These are phyloP conservation scores for Dexiosoma caninum DNA, from an alignment of 2,888 invertebrate species.

Conservation along the genomic window DNA sequence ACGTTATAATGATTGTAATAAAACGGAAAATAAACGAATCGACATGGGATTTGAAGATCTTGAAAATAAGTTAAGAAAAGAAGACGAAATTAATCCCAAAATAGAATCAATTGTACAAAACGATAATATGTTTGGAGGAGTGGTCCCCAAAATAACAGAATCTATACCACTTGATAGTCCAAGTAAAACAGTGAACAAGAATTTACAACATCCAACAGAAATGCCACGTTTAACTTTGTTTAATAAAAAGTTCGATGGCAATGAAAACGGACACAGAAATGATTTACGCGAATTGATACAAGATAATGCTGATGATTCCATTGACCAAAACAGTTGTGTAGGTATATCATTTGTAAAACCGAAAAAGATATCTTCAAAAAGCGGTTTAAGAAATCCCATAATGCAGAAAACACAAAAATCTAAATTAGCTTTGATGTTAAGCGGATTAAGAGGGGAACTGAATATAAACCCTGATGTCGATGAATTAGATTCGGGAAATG, in stretches of 20 bases:
- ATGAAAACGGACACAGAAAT: conserved; percentile 41
- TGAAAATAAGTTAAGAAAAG: conserved; percentile 56
- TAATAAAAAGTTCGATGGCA: conserved; percentile 70
- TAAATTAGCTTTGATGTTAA: conserved; percentile 76
- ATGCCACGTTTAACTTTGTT: conserved; percentile 75
- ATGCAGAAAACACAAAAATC: conserved; percentile 74
- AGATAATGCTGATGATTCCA: conserved; percentile 36
- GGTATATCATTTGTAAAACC: conserved; percentile 76
- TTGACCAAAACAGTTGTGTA: conserved; percentile 68
- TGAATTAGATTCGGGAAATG: conserved; percentile 35
- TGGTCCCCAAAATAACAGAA: conserved; percentile 55
- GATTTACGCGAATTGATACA: conserved; percentile 46
- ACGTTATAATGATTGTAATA: background rate
- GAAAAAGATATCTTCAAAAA: conserved; percentile 68
- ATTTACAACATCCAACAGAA: background rate
- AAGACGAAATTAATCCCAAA: conserved; percentile 58
- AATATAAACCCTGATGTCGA: conserved; percentile 70
- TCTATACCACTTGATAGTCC: conserved; percentile 43
- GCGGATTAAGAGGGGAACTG: conserved; percentile 75
- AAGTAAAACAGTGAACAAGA: conserved; percentile 27
- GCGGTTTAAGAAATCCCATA: conserved; percentile 67
- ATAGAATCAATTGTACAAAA: conserved; percentile 42
- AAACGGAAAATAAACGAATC: background rate
- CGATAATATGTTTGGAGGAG: background rate
- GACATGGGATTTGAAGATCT: conserved; percentile 61